Evolutionary conservation across 2,888 invertebrate genomes (phyloP), one percentile per base, ranked within the genome.

Genomic region (Bembecia ichneumoniformis): DNA sequence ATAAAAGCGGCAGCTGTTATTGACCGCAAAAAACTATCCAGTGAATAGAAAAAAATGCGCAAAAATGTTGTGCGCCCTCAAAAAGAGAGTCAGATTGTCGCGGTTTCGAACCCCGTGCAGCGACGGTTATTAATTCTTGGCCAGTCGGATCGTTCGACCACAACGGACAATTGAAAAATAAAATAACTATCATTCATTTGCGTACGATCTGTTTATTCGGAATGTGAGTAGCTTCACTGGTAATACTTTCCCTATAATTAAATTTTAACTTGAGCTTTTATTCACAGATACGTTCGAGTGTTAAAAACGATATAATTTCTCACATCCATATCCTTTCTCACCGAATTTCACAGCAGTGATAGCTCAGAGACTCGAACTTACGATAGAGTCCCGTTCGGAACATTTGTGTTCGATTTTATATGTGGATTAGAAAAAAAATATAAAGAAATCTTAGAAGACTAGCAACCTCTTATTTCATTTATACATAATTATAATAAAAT

Each of bases 161-260:
- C 83, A 79, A 58, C 52, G 69, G 57, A 71, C 79, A 79, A 84
- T 83, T 74, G 83, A 78, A 83, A 83, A 84, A 84, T 84, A 81
- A 87, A 87, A 84, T 79, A 77, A 80, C 82, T 75, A 83, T 82
- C 70, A 84, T 80, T 84, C 80, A 83, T 83, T 83, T 83, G 66
- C 62, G 63, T 53, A 60, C 68, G 60, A 74, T 74, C 68, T 76
- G 64, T 75, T 75, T 71, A 69, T 46, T 44, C 63, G 45, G 51
- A 55, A 47, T n/a, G 46, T 15, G 9, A 58, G 77, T 77, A 77
- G 79, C 77, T 80, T 79, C 66, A 79, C 77, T 58, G 5, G 28
- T 28, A 28, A 28, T 28, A 28, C 28, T 40, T 49, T 43, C 49
- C 28, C 28, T 48, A 48, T 36, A 57, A 51, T 53, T 48, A 47